These are phyloP conservation scores for Styela clava DNA, from an alignment of 23 tunicate species.

Conservation along the genomic window DNA sequence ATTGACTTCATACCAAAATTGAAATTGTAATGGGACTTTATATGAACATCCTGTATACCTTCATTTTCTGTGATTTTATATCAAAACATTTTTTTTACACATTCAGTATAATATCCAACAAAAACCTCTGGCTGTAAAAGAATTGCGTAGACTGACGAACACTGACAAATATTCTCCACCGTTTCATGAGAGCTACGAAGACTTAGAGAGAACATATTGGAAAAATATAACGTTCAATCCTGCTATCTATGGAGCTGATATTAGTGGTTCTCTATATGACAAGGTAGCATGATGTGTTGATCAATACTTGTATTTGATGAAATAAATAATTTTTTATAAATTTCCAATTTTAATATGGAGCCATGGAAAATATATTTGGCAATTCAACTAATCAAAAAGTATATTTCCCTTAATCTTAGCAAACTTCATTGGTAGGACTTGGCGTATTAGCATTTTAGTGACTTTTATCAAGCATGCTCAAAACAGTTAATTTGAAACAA, in stretches of 20 bases:
- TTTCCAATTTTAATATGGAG: too few relatives aligned
- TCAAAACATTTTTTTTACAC: background rate
- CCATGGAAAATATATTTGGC: too few relatives aligned
- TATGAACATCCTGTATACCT: too few relatives aligned
- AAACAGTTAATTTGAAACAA: too few relatives aligned
- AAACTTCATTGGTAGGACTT: too few relatives aligned
- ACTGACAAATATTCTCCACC: conserved; percentile 60
- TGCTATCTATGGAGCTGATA: conserved; percentile 94
- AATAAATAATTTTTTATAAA: background rate
- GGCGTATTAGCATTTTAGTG: too few relatives aligned
- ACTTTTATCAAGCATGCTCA: too few relatives aligned
- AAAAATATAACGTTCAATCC: conserved; percentile 77
- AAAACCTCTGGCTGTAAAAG: conserved; percentile 73
- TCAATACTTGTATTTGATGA: background rate
- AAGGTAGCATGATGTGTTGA: conserved; percentile 29
- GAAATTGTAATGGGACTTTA: too few relatives aligned
- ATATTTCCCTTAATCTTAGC: too few relatives aligned
- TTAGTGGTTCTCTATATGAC: conserved; percentile 88
- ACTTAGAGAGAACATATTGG: conserved; percentile 82
- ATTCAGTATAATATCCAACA: conserved; percentile 74
- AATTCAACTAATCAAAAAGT: too few relatives aligned
- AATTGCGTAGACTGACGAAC: conserved; percentile 69
- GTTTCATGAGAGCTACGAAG: conserved; percentile 80
- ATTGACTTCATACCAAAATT: too few relatives aligned
- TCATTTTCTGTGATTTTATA: too few relatives aligned